Percentiles rank a stretch among this genome's conserved stretches.
Conservation (phyloP, 2,797 vertebrate genomes). For the Sardinella longiceps region DNA sequence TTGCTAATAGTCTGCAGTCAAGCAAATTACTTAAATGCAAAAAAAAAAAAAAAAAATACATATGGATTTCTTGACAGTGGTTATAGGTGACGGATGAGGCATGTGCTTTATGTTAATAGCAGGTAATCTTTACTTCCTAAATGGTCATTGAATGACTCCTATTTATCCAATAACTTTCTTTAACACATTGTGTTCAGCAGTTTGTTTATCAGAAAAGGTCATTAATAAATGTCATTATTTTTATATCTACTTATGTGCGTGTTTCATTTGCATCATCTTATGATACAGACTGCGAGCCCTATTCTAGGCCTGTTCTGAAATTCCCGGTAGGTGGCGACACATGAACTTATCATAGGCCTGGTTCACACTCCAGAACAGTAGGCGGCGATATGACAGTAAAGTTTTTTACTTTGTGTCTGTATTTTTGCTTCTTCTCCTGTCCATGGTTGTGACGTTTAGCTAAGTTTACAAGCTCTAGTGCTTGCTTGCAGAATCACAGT, state of each 20-base stretch:
- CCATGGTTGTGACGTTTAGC: not conserved
- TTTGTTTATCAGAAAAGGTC: constrained; percentile 13
- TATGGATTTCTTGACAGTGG: not conserved
- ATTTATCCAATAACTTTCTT: constrained; percentile 9
- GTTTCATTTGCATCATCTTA: not conserved
- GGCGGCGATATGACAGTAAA: not conserved
- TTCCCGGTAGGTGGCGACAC: not conserved
- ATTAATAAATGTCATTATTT: constrained; percentile 25
- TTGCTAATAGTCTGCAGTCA: not conserved
- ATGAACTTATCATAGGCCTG: not conserved
- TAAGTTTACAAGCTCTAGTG: too few species aligned
- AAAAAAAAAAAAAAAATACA: not conserved
- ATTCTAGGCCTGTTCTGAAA: not conserved
- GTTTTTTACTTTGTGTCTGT: not conserved
- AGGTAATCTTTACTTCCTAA: not conserved
- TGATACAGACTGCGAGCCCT: too few species aligned
- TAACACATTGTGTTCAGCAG: constrained; percentile 22
- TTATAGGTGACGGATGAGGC: not conserved
- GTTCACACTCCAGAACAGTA: not conserved
- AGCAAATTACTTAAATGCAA: not conserved
- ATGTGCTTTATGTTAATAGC: constrained; percentile 16
- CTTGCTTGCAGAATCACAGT: not conserved
- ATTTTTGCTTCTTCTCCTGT: not conserved
- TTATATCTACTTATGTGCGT: constrained; percentile 2
- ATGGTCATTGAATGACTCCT: not conserved